Conservation (phyloP, 2,797 vertebrate genomes). For the Thamnophis elegans region DNA sequence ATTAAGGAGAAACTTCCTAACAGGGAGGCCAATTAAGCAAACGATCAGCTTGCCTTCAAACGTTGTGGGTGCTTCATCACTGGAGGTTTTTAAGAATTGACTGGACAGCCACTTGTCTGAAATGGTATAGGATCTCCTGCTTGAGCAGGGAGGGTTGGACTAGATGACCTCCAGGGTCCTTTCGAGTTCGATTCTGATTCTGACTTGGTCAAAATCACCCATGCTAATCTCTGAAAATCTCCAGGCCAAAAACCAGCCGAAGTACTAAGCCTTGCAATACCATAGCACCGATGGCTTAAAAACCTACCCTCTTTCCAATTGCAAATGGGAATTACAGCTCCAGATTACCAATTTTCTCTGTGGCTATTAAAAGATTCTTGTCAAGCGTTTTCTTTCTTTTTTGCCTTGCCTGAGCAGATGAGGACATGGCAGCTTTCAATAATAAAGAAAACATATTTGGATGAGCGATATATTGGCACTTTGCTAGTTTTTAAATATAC, state of each 20-base stretch:
- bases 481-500: slow-evolving; percentile 71
- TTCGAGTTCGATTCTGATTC: too few species aligned
- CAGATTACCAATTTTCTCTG: slow-evolving; percentile 30
- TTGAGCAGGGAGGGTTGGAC: too few species aligned
- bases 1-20: too few species aligned
- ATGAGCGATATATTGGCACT: slow-evolving; percentile 49
- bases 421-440: slow-evolving; percentile 59
- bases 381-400: slow-evolving; percentile 20
- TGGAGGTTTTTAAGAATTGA: too few species aligned
- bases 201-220: not conserved
- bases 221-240: not conserved
- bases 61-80: too few species aligned
- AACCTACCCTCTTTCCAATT: not conserved
- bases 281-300: not conserved
- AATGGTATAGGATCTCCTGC: too few species aligned
- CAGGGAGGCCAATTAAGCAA: too few species aligned
- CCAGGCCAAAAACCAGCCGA: not conserved
- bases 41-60: too few species aligned
- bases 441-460: slow-evolving; percentile 73
- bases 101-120: too few species aligned
- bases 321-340: not conserved
- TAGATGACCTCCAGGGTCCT: too few species aligned
- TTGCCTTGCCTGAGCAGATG: slow-evolving; percentile 9
- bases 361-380: slow-evolving; percentile 41
- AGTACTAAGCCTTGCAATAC: not conserved